These are phyloP conservation scores for Trisateles emortualis DNA, from an alignment of 2,888 invertebrate species.

Conservation along the genomic window DNA sequence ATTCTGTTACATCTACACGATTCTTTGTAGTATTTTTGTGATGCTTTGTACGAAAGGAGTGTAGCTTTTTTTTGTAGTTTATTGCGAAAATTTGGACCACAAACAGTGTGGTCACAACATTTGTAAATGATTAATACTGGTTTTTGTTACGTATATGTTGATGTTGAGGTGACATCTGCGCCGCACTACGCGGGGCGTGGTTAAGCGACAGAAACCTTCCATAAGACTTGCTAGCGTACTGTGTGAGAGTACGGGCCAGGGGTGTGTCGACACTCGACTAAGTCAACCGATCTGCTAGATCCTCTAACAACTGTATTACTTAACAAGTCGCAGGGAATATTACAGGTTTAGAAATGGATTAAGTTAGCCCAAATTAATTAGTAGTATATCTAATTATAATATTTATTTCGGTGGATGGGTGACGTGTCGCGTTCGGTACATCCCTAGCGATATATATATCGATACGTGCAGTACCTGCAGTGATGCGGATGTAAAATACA, in stretches of 20 bases:
- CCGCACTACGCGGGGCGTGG: constrained; percentile 10
- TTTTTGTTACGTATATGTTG: constrained; percentile 41
- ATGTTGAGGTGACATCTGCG: constrained; percentile 28
- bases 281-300: constrained; percentile 23
- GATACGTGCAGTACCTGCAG: constrained; percentile 5
- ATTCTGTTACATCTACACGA: constrained; percentile 70
- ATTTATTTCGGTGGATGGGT: constrained; percentile 41
- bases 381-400: constrained; percentile 27
- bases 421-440: constrained; percentile 40
- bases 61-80: constrained; percentile 65
- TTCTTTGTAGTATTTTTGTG: constrained; percentile 79
- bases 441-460: constrained; percentile 31
- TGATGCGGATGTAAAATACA: constrained; percentile 26
- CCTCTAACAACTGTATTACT: constrained; percentile 15
- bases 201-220: neutral
- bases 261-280: constrained; percentile 44
- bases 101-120: constrained; percentile 43
- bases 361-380: constrained; percentile 46
- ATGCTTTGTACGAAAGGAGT: constrained; percentile 69
- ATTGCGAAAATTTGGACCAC: constrained; percentile 54
- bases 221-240: constrained; percentile 2
- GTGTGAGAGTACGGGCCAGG: constrained; percentile 15
- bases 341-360: constrained; percentile 49
- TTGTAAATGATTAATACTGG: constrained; percentile 44
- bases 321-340: constrained; percentile 36